Conservation (phyloP, 2,113 vertebrate genomes). For the Gulo gulo region DNA sequence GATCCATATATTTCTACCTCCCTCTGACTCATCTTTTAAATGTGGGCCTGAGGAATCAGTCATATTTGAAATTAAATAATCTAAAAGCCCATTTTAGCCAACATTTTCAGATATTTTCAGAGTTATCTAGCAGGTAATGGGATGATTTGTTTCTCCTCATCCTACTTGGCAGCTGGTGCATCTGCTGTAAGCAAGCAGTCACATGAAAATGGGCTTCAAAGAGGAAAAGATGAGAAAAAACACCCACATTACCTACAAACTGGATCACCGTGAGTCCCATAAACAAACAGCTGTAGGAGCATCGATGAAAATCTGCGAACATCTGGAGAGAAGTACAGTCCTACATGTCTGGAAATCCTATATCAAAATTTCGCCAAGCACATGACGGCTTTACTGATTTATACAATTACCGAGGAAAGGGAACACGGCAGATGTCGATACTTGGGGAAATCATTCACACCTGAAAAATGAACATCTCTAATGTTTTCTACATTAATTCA, state of each 20-base stretch:
- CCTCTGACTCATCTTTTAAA: background rate
- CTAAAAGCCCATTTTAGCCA: background rate
- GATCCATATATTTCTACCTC: background rate
- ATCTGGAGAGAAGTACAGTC: background rate
- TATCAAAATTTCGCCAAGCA: background rate
- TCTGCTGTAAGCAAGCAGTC: background rate
- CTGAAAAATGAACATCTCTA: background rate
- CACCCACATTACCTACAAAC: fast-evolving
- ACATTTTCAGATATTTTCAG: background rate
- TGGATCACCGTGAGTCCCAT: fast-evolving
- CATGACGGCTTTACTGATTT: background rate
- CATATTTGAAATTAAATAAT: background rate
- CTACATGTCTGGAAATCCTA: background rate
- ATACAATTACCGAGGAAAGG: background rate
- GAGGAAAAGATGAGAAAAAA: background rate
- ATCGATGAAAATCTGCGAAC: background rate
- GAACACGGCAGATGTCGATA: fast-evolving
- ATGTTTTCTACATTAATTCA: background rate
- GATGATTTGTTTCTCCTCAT: background rate
- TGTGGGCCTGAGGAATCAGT: background rate
- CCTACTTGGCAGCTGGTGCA: too few species aligned
- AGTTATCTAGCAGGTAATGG: background rate
- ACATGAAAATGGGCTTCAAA: background rate
- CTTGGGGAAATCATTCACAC: background rate
- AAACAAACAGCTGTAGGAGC: background rate